phyloP scores from a whole-genome alignment of 1,140 invertebrate species.

The Saxidomus purpurata region DNA sequence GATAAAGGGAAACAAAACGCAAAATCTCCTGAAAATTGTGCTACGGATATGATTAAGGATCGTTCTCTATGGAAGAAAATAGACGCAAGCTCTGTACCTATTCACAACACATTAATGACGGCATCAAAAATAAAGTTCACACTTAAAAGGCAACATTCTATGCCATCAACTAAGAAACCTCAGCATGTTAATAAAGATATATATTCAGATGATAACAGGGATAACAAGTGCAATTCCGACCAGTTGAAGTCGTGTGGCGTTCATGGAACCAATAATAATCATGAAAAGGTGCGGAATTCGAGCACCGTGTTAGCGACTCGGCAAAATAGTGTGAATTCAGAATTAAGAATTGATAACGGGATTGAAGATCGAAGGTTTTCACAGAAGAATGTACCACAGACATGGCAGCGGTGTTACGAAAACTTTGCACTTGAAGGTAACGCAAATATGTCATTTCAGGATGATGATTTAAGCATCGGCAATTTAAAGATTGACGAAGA shows the following conservation, averaged over 20 bases:
- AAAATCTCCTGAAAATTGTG: not conserved
- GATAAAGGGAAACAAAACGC: not conserved
- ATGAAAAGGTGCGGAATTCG: too few species aligned
- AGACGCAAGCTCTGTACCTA: too few species aligned
- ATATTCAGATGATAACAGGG: too few species aligned
- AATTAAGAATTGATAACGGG: not conserved
- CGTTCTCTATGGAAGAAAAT: not conserved
- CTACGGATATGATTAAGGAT: not conserved
- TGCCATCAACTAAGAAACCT: not conserved
- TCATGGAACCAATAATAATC: too few species aligned
- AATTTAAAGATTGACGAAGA: not conserved
- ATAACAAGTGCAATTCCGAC: too few species aligned
- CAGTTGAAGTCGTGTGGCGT: too few species aligned
- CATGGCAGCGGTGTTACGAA: not conserved
- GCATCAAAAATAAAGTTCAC: not conserved
- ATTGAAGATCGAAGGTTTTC: not conserved
- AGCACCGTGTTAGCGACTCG: not conserved
- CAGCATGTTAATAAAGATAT: too few species aligned
- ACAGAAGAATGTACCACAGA: not conserved
- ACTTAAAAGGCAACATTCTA: not conserved
- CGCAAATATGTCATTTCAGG: not conserved
- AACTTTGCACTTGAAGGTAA: not conserved
- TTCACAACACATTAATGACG: not conserved
- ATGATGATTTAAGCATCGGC: not conserved
- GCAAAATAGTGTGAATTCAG: not conserved